phyloP scores from a whole-genome alignment of 64 coral and sea anemone genomes.

The Stichodactyla helianthus region DNA sequence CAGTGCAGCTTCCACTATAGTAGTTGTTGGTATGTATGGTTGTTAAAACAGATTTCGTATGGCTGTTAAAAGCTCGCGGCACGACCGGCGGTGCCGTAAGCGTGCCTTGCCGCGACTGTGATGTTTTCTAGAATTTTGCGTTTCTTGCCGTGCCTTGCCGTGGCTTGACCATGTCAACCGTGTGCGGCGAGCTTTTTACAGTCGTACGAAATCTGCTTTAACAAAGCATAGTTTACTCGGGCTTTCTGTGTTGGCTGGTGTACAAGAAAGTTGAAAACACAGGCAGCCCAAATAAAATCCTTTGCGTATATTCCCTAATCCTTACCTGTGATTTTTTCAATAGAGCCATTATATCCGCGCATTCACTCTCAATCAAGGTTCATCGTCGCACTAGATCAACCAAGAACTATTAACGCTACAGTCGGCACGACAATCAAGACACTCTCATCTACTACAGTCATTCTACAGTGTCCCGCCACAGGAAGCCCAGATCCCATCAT shows the following conservation, averaged over 20 bases:
- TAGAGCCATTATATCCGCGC: neutral
- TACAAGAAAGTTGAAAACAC: no score
- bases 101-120: no score
- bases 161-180: no score
- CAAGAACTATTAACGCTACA: neutral
- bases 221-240: no score
- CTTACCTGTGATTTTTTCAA: neutral
- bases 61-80: no score
- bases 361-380: neutral
- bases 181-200: no score
- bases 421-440: slow-evolving; percentile 39
- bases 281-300: neutral
- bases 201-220: no score
- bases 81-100: no score
- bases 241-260: no score
- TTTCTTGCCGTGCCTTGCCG: no score
- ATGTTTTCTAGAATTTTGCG: no score
- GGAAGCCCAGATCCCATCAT: slow-evolving; percentile 42
- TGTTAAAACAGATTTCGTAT: neutral
- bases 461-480: slow-evolving; percentile 29
- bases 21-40: slow-evolving; percentile 44
- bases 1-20: slow-evolving; percentile 12
- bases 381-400: neutral
- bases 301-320: neutral
- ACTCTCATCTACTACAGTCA: slow-evolving; percentile 41